phyloP scores from a whole-genome alignment of 2,888 invertebrate species.

The Volucella inanis region DNA sequence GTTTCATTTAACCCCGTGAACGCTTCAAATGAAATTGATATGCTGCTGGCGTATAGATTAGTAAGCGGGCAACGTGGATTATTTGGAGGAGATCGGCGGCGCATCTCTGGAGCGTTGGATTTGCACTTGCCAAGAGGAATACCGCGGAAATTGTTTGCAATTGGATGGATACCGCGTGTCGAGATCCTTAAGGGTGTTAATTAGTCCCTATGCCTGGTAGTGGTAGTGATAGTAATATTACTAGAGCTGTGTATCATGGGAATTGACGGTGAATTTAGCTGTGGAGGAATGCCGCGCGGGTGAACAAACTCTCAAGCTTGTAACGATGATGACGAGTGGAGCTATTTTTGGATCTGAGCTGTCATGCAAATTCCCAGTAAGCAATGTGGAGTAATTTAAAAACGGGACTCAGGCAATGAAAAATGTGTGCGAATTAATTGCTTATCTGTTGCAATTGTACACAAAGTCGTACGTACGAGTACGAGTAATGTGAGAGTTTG shows the following conservation, averaged over 20 bases:
- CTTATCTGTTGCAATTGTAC: constrained; percentile 65
- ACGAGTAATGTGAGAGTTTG: constrained; percentile 53
- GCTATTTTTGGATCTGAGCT: constrained; percentile 68
- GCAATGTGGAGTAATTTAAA: constrained; percentile 32
- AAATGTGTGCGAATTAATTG: constrained; percentile 71
- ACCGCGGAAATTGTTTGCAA: constrained; percentile 54
- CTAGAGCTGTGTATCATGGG: constrained; percentile 44
- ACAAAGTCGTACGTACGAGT: too few relatives aligned
- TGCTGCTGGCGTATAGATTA: constrained; percentile 72
- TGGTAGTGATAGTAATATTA: too few relatives aligned
- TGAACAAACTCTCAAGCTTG: constrained; percentile 70
- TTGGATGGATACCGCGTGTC: constrained; percentile 49
- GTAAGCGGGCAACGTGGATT: constrained; percentile 68
- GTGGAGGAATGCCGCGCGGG: constrained; percentile 61
- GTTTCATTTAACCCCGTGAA: constrained; percentile 77
- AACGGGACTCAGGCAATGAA: constrained; percentile 55
- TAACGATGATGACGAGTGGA: constrained; percentile 54
- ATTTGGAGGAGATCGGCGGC: not conserved
- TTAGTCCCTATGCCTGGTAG: constrained; percentile 47
- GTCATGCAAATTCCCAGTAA: constrained; percentile 70
- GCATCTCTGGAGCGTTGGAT: constrained; percentile 34
- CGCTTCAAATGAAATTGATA: constrained; percentile 74
- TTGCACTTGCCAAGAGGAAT: constrained; percentile 29
- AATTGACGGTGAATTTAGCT: constrained; percentile 63
- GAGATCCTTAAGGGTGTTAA: constrained; percentile 68